These are phyloP conservation scores for Jordanella pulchra DNA, from an alignment of 2,797 vertebrate genomes.

Conservation along the genomic window DNA sequence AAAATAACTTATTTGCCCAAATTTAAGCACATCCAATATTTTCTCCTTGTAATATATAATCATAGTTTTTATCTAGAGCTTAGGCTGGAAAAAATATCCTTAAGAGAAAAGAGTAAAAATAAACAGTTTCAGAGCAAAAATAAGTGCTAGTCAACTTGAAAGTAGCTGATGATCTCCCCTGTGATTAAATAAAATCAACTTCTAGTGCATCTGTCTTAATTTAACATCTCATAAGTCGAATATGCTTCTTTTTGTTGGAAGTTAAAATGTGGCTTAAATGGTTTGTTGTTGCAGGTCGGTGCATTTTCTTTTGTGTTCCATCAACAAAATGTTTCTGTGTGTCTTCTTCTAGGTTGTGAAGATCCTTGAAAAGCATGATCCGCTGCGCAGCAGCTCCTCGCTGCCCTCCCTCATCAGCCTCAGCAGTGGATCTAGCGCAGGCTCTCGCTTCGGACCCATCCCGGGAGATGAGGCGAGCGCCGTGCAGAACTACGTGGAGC, in stretches of 20 bases:
- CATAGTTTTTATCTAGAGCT: background rate
- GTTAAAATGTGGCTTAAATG: background rate
- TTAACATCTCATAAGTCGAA: background rate
- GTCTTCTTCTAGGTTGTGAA: slow-evolving; percentile 87
- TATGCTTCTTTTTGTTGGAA: background rate
- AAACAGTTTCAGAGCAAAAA: background rate
- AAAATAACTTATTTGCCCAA: background rate
- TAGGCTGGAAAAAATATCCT: background rate
- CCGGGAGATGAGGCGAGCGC: slow-evolving; percentile 93
- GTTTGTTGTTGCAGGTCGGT: background rate
- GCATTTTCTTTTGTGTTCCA: background rate
- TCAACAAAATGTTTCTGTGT: background rate
- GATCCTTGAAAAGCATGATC: slow-evolving; percentile 96
- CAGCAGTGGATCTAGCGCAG: slow-evolving; percentile 14
- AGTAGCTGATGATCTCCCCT: background rate
- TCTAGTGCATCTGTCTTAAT: background rate
- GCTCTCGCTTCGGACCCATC: slow-evolving; percentile 75
- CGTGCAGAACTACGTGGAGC: slow-evolving; percentile 98
- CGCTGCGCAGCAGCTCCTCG: slow-evolving; percentile 82
- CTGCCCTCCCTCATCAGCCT: slow-evolving; percentile 59
- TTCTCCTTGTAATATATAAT: background rate
- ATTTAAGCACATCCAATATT: background rate
- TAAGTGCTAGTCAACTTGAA: background rate
- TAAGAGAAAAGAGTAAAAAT: background rate
- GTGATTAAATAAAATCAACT: background rate